A percentile compares a stretch with the other conserved stretches of the same genome.
These are phyloP conservation scores for Drosophila paramelanica DNA, from an alignment of 2,888 invertebrate genomes.

Conservation along the genomic window DNA sequence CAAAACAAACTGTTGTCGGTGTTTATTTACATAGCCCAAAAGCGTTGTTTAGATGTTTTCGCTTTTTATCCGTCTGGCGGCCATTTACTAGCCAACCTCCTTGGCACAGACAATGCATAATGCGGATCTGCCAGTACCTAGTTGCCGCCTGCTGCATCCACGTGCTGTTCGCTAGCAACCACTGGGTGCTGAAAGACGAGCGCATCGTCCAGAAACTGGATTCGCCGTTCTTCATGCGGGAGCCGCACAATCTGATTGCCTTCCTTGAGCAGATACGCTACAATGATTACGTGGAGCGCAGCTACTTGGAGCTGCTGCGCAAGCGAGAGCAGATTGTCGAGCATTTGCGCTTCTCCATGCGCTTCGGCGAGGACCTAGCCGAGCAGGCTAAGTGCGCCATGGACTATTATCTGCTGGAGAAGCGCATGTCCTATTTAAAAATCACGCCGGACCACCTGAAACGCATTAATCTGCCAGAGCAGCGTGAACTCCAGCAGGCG, in stretches of 20 bases:
- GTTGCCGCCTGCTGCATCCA: constrained; percentile 52
- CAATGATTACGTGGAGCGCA: constrained; percentile 82
- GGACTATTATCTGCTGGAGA: constrained; percentile 79
- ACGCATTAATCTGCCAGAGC: constrained; percentile 76
- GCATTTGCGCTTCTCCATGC: constrained; percentile 82
- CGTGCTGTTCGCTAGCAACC: constrained; percentile 73
- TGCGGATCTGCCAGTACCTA: constrained; percentile 52
- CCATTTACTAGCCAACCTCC: constrained; percentile 14
- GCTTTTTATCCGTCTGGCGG: background rate
- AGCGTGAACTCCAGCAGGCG: constrained; percentile 56
- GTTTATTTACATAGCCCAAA: constrained; percentile 43
- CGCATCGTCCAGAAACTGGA: constrained; percentile 82
- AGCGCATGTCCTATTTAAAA: constrained; percentile 76
- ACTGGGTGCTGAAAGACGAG: constrained; percentile 83
- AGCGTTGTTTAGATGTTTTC: constrained; percentile 15
- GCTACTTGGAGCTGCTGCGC: constrained; percentile 78
- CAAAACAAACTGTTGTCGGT: constrained; percentile 35
- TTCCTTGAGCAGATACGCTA: constrained; percentile 84
- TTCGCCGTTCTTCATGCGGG: constrained; percentile 83
- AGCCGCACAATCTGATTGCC: constrained; percentile 82
- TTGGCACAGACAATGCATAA: constrained; percentile 36
- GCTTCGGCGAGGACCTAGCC: constrained; percentile 82
- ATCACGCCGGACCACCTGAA: constrained; percentile 80
- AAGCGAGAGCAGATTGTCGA: constrained; percentile 83
- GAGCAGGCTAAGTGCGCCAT: constrained; percentile 83